phyloP scores from a whole-genome alignment of 2,888 invertebrate genomes.

The Auanema sp. region DNA sequence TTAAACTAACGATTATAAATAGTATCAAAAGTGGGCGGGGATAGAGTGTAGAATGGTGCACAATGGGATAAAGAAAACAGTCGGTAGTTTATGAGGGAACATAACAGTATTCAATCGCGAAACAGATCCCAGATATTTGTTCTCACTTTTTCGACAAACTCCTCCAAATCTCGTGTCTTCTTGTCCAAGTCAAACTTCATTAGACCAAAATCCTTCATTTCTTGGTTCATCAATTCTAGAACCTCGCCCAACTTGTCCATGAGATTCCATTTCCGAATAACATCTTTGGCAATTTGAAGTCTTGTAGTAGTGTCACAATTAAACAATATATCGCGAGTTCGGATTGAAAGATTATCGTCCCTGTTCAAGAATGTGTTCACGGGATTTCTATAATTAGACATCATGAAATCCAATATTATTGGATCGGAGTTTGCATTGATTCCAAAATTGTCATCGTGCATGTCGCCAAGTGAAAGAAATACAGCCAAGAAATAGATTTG shows the following conservation, averaged over 20 bases:
- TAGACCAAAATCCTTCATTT: constrained; percentile 15
- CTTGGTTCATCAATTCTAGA: constrained; percentile 22
- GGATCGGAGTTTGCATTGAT: constrained; percentile 17
- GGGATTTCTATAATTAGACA: constrained; percentile 16
- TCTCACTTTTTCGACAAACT: no score
- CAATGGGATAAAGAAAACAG: no score
- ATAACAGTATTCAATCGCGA: no score
- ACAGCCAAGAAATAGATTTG: constrained; percentile 23
- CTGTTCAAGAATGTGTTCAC: constrained; percentile 17
- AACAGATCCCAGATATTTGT: no score
- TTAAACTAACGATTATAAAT: no score
- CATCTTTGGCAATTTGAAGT: constrained; percentile 22
- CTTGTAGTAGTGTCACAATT: constrained; percentile 6
- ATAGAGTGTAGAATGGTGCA: no score
- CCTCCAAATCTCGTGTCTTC: no score
- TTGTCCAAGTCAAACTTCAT: no score
- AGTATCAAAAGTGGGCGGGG: no score
- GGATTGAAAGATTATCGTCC: constrained; percentile 15
- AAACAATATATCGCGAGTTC: constrained; percentile 18
- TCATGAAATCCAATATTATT: constrained; percentile 24
- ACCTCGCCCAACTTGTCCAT: constrained; percentile 14
- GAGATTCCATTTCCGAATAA: constrained; percentile 17
- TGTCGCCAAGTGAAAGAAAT: constrained; percentile 20
- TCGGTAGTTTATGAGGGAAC: no score
- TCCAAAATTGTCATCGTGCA: constrained; percentile 22